Evolutionary conservation across 2,888 invertebrate species (phyloP), one percentile per base, ranked within the genome.

Genomic region (Melinaea menophilus): DNA sequence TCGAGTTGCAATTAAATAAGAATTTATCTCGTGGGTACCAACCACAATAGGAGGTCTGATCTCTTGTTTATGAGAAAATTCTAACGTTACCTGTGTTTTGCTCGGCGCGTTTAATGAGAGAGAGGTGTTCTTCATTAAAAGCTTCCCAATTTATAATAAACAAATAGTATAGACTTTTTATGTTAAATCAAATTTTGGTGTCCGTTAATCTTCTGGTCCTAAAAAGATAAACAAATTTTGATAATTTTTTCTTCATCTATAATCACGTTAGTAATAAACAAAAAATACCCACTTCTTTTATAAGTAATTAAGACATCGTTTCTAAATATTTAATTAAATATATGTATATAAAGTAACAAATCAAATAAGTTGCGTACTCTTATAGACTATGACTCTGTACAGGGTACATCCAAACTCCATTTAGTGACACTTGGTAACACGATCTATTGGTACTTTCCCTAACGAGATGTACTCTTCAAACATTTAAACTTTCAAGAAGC

Each of bases 401-500:
- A 51, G 35, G 34, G 37, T 34, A 37, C 31, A 51, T 41, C 37
- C 34, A 37, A 61, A 45, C 51, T 41, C 11, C 13, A 48, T 63
- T 48, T 47, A 54, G 46, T 58, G 66, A 57, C 61, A 56, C 59
- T 51, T 61, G 63, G 66, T 56, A 71, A 68, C 63, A 59, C 54
- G 66, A 70, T 66, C 64, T 65, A 63, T 63, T 66, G 47, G 61
- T 65, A 75, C 77, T 78, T 78, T 77, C 78, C 70, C 73, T 68
- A 64, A 69, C 70, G 68, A 72, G 70, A 66, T 65, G 61, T 59
- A 68, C 69, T 72, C 73, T 66, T 67, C 71, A 77, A 76, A 78
- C 71, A 76, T 78, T 75, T 73, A 68, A 75, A 77, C 77, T 79
- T 77, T 79, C 79, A 13, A 59, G 58, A 58, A 54, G 59, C 62